Conservation (phyloP, 2,888 invertebrate genomes). For the Drosophila gaucha region DNA sequence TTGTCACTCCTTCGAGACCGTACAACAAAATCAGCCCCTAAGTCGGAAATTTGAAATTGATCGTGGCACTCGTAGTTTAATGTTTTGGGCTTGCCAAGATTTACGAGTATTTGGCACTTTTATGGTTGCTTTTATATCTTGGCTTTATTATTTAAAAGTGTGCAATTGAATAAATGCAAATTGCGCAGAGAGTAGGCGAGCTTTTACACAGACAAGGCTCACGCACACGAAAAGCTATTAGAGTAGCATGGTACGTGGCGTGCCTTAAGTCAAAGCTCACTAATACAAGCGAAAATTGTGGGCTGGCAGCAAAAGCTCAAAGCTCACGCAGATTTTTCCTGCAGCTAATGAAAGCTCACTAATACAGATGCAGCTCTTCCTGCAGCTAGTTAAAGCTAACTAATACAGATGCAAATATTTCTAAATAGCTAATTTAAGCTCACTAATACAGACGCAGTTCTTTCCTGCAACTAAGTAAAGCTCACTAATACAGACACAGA, state of each 20-base stretch:
- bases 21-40: constrained; percentile 32
- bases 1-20: constrained; percentile 69
- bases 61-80: constrained; percentile 65
- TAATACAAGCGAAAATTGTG: neutral
- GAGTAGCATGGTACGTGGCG: no score
- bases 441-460: no score
- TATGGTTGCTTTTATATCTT: constrained; percentile 31
- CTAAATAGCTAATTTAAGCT: no score
- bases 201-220: constrained; percentile 14
- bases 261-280: neutral
- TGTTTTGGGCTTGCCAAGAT: constrained; percentile 52
- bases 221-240: neutral
- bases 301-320: no score
- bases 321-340: no score
- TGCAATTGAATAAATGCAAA: constrained; percentile 25
- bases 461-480: no score
- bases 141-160: constrained; percentile 43
- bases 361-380: no score
- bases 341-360: no score
- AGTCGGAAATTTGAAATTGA: constrained; percentile 69
- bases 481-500: no score
- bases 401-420: no score
- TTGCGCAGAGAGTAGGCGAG: neutral
- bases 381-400: no score
- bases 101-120: constrained; percentile 52